Evolutionary conservation across 2,797 vertebrate genomes (phyloP).

Genomic region (Propithecus perrieri): DNA sequence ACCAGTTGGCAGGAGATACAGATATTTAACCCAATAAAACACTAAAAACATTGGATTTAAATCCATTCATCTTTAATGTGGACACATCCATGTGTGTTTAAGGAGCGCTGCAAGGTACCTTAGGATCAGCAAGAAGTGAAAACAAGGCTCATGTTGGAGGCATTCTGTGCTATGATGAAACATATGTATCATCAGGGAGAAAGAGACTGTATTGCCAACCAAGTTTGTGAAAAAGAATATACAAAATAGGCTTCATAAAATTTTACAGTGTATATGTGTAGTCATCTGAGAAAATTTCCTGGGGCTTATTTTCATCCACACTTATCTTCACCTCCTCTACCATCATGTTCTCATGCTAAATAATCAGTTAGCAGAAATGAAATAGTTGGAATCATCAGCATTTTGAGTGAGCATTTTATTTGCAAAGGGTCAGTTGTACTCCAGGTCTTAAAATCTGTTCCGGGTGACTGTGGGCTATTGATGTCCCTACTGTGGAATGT

Average conservation of each 20-base stretch:
- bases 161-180: neutral
- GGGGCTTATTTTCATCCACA: neutral
- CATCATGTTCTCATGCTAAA: neutral
- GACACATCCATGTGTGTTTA: neutral
- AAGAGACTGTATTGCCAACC: neutral
- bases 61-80: neutral
- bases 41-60: neutral
- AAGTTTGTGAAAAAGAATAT: neutral
- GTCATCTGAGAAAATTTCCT: neutral
- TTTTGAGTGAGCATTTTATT: neutral
- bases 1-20: neutral
- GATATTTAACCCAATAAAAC: neutral
- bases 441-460: neutral
- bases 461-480: constrained; percentile 64
- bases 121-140: neutral
- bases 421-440: constrained; percentile 5
- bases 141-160: neutral
- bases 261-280: neutral
- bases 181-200: neutral
- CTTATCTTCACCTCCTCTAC: neutral
- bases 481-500: constrained; percentile 85
- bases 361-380: neutral
- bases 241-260: neutral
- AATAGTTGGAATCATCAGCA: neutral
- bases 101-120: neutral